Evolutionary conservation across 2,888 invertebrate genomes (phyloP), one percentile per base, ranked within the genome.

Genomic region (Andrena camellia): DNA sequence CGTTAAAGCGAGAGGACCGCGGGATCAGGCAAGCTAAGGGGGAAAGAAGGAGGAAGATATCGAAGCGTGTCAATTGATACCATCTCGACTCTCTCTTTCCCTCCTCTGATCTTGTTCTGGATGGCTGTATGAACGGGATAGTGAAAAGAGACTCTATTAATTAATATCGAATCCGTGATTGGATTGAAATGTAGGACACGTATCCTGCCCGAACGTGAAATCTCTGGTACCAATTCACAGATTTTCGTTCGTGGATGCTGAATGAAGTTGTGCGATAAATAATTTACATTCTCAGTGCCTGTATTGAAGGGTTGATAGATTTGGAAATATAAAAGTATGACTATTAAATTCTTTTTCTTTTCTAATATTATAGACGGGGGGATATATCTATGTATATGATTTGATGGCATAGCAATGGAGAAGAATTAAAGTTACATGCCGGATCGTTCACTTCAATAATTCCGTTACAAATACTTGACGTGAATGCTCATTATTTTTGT

Each of bases 31-130:
- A 85, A 73, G 83, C 79, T 35, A 42, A 29, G 72, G 72, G 78
- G 75, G 35, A 83, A 66, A 20, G 72, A 42, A 42, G 71, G 64
- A 81, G 70, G 72, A 73, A 75, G 68, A 76, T 73, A 83, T 78
- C 78, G 81, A 88, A 85, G 85, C 78, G 78, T 87, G 86, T 86
- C 84, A 80, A 90, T 81, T 83, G 76, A 88, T 86, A 73, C 67
- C 72, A 74, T 85, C 88, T 81, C 76, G 76, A 75, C 50, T 87
- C 72, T 79, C 80, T 83, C 73, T 78, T 62, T 83, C 82, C 59
- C 68, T 79, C 83, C 75, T 42, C 68, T 75, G 26, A 57, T 69
- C 59, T 48, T 67, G 63, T 76, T 31, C 71, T 59, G 33, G 50
- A 1, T 3, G 63, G 31, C 35, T 54, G 26, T 54, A 54, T 54